Percentiles rank a stretch among this genome's conserved stretches.
Evolutionary conservation across 2,888 invertebrate genomes (phyloP).

Genomic region (Gerris lacustris): DNA sequence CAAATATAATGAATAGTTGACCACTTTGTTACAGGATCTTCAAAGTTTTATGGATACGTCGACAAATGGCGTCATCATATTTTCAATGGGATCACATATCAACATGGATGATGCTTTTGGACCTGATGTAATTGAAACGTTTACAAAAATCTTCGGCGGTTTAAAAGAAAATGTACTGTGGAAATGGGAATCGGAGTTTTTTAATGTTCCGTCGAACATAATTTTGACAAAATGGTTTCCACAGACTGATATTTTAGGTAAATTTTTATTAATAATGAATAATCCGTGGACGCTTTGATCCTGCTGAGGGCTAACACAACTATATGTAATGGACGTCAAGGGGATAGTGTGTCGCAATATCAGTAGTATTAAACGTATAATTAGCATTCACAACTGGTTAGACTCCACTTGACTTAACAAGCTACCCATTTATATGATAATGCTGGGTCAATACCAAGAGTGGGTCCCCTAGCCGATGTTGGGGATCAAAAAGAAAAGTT

Average conservation of each 20-base stretch:
- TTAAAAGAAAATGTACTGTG: slow-evolving; percentile 68
- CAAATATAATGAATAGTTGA: not conserved
- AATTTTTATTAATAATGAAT: not conserved
- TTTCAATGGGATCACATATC: slow-evolving; percentile 79
- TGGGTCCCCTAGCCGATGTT: too few relatives aligned
- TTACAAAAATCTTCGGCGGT: slow-evolving; percentile 58
- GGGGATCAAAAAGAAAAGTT: too few relatives aligned
- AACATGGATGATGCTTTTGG: slow-evolving; percentile 62
- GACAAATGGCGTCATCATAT: slow-evolving; percentile 58
- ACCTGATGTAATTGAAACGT: slow-evolving; percentile 50
- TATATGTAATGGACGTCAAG: too few relatives aligned
- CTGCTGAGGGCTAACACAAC: too few relatives aligned
- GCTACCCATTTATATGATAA: too few relatives aligned
- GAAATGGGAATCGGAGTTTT: slow-evolving; percentile 67
- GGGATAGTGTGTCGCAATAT: too few relatives aligned
- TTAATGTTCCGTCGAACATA: slow-evolving; percentile 60
- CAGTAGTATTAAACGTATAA: too few relatives aligned
- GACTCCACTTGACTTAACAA: too few relatives aligned
- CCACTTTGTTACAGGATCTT: slow-evolving; percentile 42
- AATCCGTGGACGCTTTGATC: too few relatives aligned
- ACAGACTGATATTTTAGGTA: slow-evolving; percentile 40
- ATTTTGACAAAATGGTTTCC: slow-evolving; percentile 58
- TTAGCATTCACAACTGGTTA: too few relatives aligned
- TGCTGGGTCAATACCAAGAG: too few relatives aligned
- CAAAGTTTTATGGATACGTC: slow-evolving; percentile 56